Percentiles rank a stretch among this genome's conserved stretches.
Conservation (phyloP, 2,797 vertebrate genomes). For the Cossypha dichroa region DNA sequence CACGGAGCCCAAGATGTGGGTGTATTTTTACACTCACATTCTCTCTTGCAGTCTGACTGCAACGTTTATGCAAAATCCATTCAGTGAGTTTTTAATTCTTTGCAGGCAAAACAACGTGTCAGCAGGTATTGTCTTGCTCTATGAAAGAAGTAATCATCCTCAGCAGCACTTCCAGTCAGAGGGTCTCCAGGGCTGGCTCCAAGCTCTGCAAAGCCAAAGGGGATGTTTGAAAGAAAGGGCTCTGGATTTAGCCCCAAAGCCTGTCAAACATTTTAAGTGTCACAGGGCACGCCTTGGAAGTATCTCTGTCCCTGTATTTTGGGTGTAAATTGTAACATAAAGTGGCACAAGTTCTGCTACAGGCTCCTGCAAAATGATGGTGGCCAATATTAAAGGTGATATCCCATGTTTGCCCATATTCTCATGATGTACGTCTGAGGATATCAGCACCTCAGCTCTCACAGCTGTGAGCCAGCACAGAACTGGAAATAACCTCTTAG, state of each 20-base stretch:
- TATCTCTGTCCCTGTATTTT: rapidly evolving
- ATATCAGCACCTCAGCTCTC: neutral
- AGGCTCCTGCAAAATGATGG: neutral
- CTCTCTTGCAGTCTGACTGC: neutral
- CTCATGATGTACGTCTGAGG: neutral
- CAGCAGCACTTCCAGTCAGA: neutral
- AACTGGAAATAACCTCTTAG: neutral
- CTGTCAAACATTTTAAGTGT: neutral
- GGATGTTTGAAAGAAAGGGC: neutral
- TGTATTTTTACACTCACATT: neutral
- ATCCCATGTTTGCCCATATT: neutral
- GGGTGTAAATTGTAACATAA: neutral
- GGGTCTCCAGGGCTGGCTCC: neutral
- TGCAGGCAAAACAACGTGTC: neutral
- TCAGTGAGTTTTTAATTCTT: neutral
- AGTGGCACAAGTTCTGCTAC: neutral
- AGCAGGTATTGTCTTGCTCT: slow-evolving; percentile 14
- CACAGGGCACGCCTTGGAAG: neutral
- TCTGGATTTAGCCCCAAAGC: neutral
- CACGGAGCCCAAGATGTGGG: neutral
- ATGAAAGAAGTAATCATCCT: neutral
- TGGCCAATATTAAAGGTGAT: rapidly evolving
- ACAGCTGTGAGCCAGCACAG: neutral
- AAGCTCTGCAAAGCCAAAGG: slow-evolving; percentile 5
- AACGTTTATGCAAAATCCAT: neutral